Evolutionary conservation across 2,113 vertebrate genomes (phyloP).

Genomic region (Columbina picui): DNA sequence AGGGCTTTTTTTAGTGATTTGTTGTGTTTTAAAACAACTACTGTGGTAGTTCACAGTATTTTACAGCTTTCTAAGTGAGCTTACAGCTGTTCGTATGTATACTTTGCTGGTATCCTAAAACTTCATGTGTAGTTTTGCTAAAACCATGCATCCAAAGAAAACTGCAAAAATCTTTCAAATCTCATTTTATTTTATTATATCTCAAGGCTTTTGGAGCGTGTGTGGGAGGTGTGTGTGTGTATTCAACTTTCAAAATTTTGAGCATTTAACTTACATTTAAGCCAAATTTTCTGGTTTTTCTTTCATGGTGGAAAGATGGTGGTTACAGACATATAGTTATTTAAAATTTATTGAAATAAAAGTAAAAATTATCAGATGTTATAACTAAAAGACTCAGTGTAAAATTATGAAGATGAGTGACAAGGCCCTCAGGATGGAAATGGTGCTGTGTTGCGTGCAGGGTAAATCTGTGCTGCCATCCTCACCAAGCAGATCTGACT

Average conservation of each 20-base stretch:
- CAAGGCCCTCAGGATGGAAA: neutral
- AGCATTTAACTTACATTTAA: neutral
- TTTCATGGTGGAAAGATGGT: neutral
- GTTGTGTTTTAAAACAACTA: neutral
- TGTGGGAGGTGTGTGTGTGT: neutral
- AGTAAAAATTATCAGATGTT: neutral
- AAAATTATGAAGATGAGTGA: neutral
- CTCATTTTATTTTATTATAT: neutral
- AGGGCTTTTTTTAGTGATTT: neutral
- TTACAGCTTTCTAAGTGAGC: neutral
- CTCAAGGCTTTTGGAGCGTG: neutral
- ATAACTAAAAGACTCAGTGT: neutral
- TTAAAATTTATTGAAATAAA: neutral
- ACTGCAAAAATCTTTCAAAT: neutral
- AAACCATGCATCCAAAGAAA: neutral
- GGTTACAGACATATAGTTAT: neutral
- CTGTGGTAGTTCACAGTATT: neutral
- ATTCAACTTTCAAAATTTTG: neutral
- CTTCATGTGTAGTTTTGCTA: neutral
- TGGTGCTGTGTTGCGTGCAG: accelerated
- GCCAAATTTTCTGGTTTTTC: neutral
- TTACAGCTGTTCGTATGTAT: neutral
- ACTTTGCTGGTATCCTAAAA: neutral
- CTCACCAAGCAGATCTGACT: neutral
- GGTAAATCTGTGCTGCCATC: neutral